Percentiles rank a stretch among this genome's conserved stretches.
Evolutionary conservation across 2,797 vertebrate genomes (phyloP).

Genomic region (Characodon lateralis): DNA sequence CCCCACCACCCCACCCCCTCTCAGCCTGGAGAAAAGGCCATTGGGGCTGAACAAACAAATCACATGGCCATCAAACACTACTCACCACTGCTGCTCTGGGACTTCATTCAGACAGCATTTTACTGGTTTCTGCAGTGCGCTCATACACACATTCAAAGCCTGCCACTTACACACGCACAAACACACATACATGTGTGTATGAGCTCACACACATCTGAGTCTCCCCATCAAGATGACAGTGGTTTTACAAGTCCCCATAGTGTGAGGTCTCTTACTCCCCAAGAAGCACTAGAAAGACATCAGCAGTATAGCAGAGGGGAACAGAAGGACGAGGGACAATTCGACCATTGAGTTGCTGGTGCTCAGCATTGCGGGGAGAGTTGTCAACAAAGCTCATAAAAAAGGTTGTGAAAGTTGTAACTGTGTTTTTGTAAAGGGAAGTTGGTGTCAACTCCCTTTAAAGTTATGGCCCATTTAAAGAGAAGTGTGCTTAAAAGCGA

Average conservation of each 20-base stretch:
- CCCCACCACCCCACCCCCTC: background rate
- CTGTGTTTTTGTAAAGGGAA: conserved; percentile 77
- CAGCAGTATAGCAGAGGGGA: conserved; percentile 43
- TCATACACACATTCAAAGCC: conserved; percentile 41
- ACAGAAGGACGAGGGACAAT: conserved; percentile 53
- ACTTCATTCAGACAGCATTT: conserved; percentile 83
- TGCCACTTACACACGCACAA: conserved; percentile 40
- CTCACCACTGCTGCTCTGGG: conserved; percentile 81
- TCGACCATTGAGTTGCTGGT: conserved; percentile 63
- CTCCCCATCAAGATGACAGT: conserved; percentile 75
- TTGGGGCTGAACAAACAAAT: conserved; percentile 92
- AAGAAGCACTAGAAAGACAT: conserved; percentile 72
- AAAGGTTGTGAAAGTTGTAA: conserved; percentile 74
- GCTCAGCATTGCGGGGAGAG: conserved; percentile 43
- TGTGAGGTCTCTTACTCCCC: conserved; percentile 76
- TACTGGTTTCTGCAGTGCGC: conserved; percentile 77
- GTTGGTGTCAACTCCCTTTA: conserved; percentile 75
- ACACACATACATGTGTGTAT: conserved; percentile 24
- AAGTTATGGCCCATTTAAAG: conserved; percentile 77
- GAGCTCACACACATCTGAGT: conserved; percentile 50
- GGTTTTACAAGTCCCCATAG: conserved; percentile 79
- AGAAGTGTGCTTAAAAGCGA: conserved; percentile 70
- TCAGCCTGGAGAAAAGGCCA: conserved; percentile 83
- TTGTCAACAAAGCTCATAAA: conserved; percentile 77
- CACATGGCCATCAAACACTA: conserved; percentile 88